phyloP scores from a whole-genome alignment of 2,888 invertebrate species.

The Lathronympha strigana region DNA sequence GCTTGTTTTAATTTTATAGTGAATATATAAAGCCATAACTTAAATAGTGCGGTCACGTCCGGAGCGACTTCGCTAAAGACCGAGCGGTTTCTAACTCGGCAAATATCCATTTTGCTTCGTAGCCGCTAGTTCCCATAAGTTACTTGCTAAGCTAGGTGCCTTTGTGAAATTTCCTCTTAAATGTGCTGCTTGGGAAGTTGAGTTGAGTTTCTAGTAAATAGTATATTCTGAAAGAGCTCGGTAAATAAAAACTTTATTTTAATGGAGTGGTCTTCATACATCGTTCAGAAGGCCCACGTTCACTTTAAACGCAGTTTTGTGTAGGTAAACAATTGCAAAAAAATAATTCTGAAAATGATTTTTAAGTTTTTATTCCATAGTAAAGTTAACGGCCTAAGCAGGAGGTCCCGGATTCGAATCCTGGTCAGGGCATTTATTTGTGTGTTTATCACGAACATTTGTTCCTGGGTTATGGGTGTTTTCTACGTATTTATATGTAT shows the following conservation, averaged over 20 bases:
- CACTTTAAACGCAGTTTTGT: too few species aligned
- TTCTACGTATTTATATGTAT: too few species aligned
- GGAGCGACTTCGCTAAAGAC: constrained; percentile 46
- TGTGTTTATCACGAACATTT: too few species aligned
- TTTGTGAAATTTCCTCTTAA: constrained; percentile 34
- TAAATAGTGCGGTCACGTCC: constrained; percentile 60
- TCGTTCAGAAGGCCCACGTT: not conserved
- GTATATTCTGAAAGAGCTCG: not conserved
- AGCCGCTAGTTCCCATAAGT: constrained; percentile 43
- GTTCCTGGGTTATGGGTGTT: too few species aligned
- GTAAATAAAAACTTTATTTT: not conserved
- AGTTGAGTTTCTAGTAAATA: not conserved
- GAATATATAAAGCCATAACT: constrained; percentile 47
- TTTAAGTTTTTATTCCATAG: too few species aligned
- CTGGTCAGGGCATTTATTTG: too few species aligned
- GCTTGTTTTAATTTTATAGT: constrained; percentile 43
- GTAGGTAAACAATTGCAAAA: too few species aligned
- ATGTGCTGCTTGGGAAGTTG: constrained; percentile 43
- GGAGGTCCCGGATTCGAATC: too few species aligned
- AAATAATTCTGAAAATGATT: too few species aligned
- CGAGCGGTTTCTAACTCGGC: constrained; percentile 54
- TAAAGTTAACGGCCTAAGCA: too few species aligned
- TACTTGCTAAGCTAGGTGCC: constrained; percentile 33
- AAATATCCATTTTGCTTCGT: constrained; percentile 61
- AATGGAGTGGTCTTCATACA: not conserved